Base-by-base conservation (phyloP, 2,888 invertebrate genomes). In the Dyspetes luteomarginatus region DNA sequence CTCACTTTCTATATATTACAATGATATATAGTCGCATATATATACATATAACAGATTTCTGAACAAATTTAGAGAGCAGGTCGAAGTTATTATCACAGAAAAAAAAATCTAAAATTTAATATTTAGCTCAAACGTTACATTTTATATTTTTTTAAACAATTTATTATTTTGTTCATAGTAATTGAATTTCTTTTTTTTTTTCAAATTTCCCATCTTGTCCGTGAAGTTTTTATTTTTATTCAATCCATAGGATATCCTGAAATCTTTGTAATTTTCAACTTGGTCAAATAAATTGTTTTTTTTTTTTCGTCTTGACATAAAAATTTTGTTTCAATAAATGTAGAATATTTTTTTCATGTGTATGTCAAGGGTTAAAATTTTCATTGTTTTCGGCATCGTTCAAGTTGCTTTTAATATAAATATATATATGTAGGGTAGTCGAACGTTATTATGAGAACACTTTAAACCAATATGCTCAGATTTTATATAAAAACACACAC, bases 1-100 rank as follows among this genome's bases (percentile, higher is more conserved):
- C 15, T 24, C 41, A 22, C 12, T 43, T 30, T 56, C 56, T 73
- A 9, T 12, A 19, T 24, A 28, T 62, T 41, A 52, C 50, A 52
- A 9, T 30, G 28, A 36, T 50, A 69, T 45, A 41, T 60, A 41
- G 36, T n/a, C 17, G n/a, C 17, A 19, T 9, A 48, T 19, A 19
- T 19, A n/a, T 30, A 58, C 3, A 28, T 52, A 52, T 22, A 5
- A 1, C 24, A 22, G 17, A 68, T 55, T 55, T 52, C 52, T 26
- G 9, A 50, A 17, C 30, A 30, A 50, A 30, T 36, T 30, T 30
- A 1, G 7, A 30, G 36, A 48, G 17, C 48, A 15, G 5, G 48
- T 48, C 17, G 5, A 48, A 48, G 48, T 48, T 48, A 17, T 48
- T 17, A 17, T 48, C 17, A 48, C 5, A 48, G 2, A 48, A 1